Conservation (phyloP, 1,140 invertebrate species). For the Conus betulinus region DNA sequence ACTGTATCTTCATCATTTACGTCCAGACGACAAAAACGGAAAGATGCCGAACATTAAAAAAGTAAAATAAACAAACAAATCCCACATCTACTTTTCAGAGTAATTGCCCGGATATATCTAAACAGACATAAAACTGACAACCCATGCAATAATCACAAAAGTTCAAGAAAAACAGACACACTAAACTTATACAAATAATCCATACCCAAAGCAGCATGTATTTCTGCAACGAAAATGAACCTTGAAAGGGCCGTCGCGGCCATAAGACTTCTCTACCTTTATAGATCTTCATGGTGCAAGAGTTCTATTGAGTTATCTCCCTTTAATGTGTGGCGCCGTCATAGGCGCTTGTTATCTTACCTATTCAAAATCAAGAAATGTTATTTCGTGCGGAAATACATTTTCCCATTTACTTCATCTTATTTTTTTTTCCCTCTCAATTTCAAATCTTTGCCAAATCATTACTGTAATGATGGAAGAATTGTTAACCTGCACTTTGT, state of each 20-base stretch:
- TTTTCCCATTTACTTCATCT: neutral
- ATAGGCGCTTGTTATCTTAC: neutral
- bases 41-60: neutral
- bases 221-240: neutral
- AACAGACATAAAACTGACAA: neutral
- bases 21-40: neutral
- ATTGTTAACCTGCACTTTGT: neutral
- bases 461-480: neutral
- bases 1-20: too few species aligned
- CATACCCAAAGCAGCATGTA: neutral
- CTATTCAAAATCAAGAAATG: too few species aligned
- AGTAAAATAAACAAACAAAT: neutral
- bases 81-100: neutral
- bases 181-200: neutral
- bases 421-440: neutral
- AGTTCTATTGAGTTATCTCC: neutral
- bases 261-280: neutral
- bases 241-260: neutral
- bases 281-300: neutral
- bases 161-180: neutral
- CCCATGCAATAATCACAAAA: neutral
- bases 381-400: neutral
- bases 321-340: neutral
- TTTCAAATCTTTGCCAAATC: too few species aligned
- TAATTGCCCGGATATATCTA: neutral